Conservation (phyloP, 2,797 vertebrate species). For the Syngnathus acus region DNA sequence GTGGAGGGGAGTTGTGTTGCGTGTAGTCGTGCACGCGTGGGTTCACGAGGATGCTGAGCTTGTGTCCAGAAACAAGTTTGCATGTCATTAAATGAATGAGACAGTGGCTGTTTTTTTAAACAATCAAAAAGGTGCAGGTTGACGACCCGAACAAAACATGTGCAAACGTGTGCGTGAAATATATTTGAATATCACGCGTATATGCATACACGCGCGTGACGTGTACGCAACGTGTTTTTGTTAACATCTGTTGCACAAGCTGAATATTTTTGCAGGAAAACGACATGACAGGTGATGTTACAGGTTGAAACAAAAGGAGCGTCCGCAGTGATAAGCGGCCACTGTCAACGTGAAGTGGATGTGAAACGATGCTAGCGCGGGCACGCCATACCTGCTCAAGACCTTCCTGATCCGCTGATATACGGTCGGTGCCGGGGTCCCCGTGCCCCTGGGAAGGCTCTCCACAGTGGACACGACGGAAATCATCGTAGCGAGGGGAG, state of each 20-base stretch:
- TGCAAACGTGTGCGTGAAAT: background rate
- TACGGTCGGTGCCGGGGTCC: constrained; percentile 70
- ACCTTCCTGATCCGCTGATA: constrained; percentile 80
- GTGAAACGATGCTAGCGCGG: constrained; percentile 7
- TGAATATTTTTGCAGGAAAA: background rate
- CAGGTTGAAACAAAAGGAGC: constrained; percentile 1
- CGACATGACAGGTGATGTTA: background rate
- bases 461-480: constrained; percentile 85
- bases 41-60: background rate
- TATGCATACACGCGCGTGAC: background rate
- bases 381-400: constrained; percentile 77
- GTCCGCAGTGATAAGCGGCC: constrained; percentile 2
- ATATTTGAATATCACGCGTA: background rate
- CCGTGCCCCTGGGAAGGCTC: constrained; percentile 75
- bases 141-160: background rate
- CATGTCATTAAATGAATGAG: background rate
- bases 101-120: background rate
- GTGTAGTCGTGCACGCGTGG: background rate
- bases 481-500: constrained; percentile 74
- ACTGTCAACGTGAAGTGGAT: constrained; percentile 25
- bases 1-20: background rate
- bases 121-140: background rate
- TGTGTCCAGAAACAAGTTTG: background rate
- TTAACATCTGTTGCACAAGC: constrained; percentile 31
- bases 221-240: background rate